Base-by-base conservation (phyloP, 2,797 vertebrate species). In the Gorsachius magnificus region DNA sequence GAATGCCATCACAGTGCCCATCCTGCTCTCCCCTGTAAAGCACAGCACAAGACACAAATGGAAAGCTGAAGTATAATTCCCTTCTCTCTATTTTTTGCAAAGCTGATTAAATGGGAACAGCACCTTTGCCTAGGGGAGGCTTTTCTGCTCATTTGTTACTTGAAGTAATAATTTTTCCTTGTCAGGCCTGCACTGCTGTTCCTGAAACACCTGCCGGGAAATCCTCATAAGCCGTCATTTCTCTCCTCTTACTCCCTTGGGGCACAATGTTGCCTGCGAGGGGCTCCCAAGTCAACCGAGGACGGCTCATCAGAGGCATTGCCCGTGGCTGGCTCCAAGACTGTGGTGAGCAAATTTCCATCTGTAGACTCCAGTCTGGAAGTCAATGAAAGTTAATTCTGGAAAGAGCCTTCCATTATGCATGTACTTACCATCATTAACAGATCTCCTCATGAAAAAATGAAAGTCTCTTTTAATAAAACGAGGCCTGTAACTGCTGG, bases 141-240 rank as follows among this genome's bases (percentile, higher is more conserved):
- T 83, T 94, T 94, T 95, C 90, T 92, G 83, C 60, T 96, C 88
- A 53, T 92, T 90, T 80, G 50, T 78, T 66, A 72, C 81, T 92
- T 5, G 58, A 60, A 90, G 80, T 65, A 71, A 29, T 83, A 36
- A 87, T 87, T 70, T 70, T 70, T 31, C 89, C 95, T 56, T 5
- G 51, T 45, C 54, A 28, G 83, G 77, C 81, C 71, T n/a, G 90
- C 11, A 5, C 51, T 61, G 82, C 94, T 74, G 68, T 63, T 87
- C 35, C 66, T 19, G 64, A 46, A 68, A 33, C 5, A 35, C 87
- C 89, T 6, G 11, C 61, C 1, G 0, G 92, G 63, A 61, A 53
- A 35, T 13, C 46, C 76, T 36, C 13, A 0, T 3, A 10, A 3
- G 36, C 82, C 5, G 2, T 66, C 83, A 4, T 50, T 61, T 13